phyloP scores from a whole-genome alignment of 2,888 invertebrate species.

The Teleogryllus oceanicus region DNA sequence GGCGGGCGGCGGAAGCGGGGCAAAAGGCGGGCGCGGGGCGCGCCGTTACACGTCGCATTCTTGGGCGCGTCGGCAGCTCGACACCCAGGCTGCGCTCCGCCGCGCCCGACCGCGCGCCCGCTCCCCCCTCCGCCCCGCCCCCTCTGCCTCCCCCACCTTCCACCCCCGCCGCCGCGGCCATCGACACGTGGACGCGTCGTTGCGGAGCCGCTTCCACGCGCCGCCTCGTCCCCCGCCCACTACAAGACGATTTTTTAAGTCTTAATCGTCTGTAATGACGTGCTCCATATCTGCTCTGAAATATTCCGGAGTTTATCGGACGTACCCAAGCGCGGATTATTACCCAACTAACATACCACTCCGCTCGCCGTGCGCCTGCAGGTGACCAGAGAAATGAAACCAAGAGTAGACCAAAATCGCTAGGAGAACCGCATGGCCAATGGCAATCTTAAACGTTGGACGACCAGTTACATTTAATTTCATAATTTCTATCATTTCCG shows the following conservation, averaged over 20 bases:
- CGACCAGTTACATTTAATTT: too few relatives aligned
- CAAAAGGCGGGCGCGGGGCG: neutral
- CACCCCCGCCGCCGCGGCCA: neutral
- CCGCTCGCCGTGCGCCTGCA: neutral
- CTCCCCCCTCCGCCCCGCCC: neutral
- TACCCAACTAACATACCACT: constrained; percentile 9
- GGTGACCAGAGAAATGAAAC: too few relatives aligned
- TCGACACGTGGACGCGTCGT: neutral
- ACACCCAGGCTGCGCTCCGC: neutral
- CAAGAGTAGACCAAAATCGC: too few relatives aligned
- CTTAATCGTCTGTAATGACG: neutral
- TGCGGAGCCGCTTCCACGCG: neutral
- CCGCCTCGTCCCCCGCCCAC: neutral
- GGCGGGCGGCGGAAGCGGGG: neutral
- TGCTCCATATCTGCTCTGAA: constrained; percentile 18
- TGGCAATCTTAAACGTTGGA: too few relatives aligned
- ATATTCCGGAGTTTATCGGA: neutral
- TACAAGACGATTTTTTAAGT: neutral
- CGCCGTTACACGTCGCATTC: constrained; percentile 10
- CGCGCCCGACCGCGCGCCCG: neutral
- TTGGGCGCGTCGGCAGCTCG: neutral
- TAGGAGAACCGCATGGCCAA: too few relatives aligned
- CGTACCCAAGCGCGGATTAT: constrained; percentile 11
- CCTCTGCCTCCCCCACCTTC: neutral
- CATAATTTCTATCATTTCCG: too few relatives aligned